Base-by-base conservation (phyloP, 1,140 invertebrate genomes). In the Drosophila sturtevanti region DNA sequence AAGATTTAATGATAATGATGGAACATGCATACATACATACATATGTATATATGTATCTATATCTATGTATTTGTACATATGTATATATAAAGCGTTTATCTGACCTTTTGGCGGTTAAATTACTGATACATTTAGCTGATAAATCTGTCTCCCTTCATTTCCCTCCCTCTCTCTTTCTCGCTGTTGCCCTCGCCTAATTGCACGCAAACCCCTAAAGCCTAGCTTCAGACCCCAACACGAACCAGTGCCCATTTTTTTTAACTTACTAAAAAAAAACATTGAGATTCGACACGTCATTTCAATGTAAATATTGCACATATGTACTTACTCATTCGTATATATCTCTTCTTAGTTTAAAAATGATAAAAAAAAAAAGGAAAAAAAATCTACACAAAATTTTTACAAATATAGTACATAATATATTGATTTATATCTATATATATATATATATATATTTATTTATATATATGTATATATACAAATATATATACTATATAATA, bases 51-150 rank as follows among this genome's bases (percentile, higher is more conserved):
- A 37, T 56, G 1, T 48, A 55, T 22, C 9, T 34, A 34, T 58
- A 7, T 54, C 24, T 16, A 31, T 7, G 7, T 31, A 18, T 22
- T 10, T n/a, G n/a, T 22, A n/a, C 35, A 34, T 58, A 7, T 54
- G 34, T 16, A 31, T 7, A 31, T 31, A 31, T 31, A 31, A 7
- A 27, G 72, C 63, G 16, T 60, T 72, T 62, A 66, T 52, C 41
- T 86, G 82, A 86, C 81, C 78, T 86, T 44, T 48, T 66, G 70
- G 67, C 67, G 72, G 35, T 55, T 61, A 74, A 66, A 65, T 60
- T 34, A 68, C 72, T 69, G 80, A 80, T 84, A 85, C 81, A 84
- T 66, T 74, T 78, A 76, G 41, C 58, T 58, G 81, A 85, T 85
- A 85, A 81, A 58, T 34, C 48, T 69, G 59, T 72, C 44, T 75